These are phyloP conservation scores for Valencia hispanica DNA, from an alignment of 2,797 vertebrate genomes.

Conservation along the genomic window DNA sequence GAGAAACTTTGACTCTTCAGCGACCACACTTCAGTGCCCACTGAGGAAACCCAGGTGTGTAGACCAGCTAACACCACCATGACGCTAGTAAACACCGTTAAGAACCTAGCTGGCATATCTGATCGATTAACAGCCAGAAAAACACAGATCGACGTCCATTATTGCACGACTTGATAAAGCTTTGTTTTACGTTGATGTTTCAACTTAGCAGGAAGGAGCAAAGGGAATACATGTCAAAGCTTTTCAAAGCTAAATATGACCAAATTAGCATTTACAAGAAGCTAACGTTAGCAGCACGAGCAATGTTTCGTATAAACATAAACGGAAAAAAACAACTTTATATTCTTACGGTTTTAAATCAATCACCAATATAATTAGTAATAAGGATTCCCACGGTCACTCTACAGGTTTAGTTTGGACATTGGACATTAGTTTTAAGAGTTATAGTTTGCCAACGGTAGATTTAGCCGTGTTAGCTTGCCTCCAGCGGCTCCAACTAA, in stretches of 20 bases:
- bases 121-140: background rate
- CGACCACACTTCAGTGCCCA: background rate
- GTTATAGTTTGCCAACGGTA: slow-evolving; percentile 46
- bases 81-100: slow-evolving; percentile 51
- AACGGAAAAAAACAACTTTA: background rate
- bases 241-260: slow-evolving; percentile 33
- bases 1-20: background rate
- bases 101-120: background rate
- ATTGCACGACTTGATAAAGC: background rate
- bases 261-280: slow-evolving; percentile 27
- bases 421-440: slow-evolving; percentile 32
- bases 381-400: rapidly evolving
- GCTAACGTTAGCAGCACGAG: slow-evolving; percentile 54
- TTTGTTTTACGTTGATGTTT: background rate
- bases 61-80: slow-evolving; percentile 39
- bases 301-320: slow-evolving; percentile 7
- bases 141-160: rapidly evolving
- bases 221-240: background rate
- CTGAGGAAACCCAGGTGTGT: background rate
- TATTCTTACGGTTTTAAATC: background rate
- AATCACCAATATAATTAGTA: rapidly evolving
- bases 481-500: slow-evolving; percentile 54
- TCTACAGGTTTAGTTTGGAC: background rate
- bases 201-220: background rate
- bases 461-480: slow-evolving; percentile 63